Evolutionary conservation across 2,888 invertebrate genomes (phyloP).

Genomic region (Dynastes hyllus): DNA sequence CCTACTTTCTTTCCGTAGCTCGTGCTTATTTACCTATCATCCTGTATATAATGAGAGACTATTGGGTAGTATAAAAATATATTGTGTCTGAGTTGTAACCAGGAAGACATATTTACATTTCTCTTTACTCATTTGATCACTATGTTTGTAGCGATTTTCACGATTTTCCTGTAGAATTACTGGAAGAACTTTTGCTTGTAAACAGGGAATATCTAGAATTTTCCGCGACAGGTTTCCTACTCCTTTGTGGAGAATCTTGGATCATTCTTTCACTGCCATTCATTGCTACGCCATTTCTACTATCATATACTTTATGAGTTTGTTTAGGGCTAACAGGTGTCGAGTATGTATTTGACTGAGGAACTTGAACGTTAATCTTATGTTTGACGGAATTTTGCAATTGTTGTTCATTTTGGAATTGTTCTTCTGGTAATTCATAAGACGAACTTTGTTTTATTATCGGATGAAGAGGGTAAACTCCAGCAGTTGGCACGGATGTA

Average conservation of each 20-base stretch:
- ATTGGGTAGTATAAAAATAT: background rate
- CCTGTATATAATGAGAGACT: background rate
- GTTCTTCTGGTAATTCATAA: constrained; percentile 52
- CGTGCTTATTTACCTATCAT: background rate
- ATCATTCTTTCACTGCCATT: constrained; percentile 25
- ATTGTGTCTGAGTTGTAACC: background rate
- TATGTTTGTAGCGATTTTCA: constrained; percentile 14
- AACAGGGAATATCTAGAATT: constrained; percentile 48
- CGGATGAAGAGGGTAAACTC: constrained; percentile 34
- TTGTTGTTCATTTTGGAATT: constrained; percentile 39
- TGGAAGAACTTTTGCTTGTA: constrained; percentile 58
- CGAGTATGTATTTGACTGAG: constrained; percentile 58
- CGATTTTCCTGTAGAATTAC: constrained; percentile 58
- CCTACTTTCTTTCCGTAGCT: too few relatives aligned
- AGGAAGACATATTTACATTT: background rate
- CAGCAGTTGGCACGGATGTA: constrained; percentile 38
- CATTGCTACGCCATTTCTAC: background rate
- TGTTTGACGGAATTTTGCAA: constrained; percentile 57
- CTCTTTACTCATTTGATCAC: too few relatives aligned
- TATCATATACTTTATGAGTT: constrained; percentile 7
- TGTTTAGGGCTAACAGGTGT: constrained; percentile 49
- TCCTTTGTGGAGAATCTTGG: constrained; percentile 35
- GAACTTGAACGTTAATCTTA: constrained; percentile 63
- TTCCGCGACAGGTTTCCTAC: constrained; percentile 31
- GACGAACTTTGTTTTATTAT: constrained; percentile 49